Evolutionary conservation across 2,797 vertebrate genomes (phyloP), one percentile per base, ranked within the genome.

Genomic region (Steatocranus sp.): DNA sequence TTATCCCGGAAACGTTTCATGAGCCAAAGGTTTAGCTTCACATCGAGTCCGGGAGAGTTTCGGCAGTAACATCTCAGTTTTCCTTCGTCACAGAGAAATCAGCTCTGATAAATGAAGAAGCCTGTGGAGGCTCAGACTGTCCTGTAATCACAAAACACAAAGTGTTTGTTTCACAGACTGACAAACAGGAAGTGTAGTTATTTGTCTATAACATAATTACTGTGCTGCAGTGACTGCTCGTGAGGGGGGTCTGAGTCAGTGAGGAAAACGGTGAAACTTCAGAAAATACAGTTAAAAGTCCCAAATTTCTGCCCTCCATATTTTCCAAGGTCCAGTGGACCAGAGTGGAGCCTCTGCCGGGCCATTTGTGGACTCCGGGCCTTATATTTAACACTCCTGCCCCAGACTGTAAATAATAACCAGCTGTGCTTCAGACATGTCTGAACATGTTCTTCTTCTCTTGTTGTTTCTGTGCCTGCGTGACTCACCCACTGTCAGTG

Each of bases 401-500:
- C 61, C 0, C 12, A 66, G 34, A 38, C 11, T 23, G 61, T 66
- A 20, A 58, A 66, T 43, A 10, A 17, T 11, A 25, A 43, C 4
- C 38, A 23, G 66, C 14, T 11, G 66, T 46, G 41, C 15, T 30
- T 18, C 10, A 54, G 49, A 80, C 87, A 76, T 76, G 85, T 58
- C 79, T 75, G 53, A 20, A 63, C 89, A 7, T 70, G 80, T 34
- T 48, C 5, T 27, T 53, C 56, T 58, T 17, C n/a, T n/a, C n/a
- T n/a, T n/a, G n/a, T 20, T 2, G n/a, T 12, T 36, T 38, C 8
- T 70, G 63, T 11, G 23, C 38, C 38, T 43, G 15, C 12, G 63
- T 43, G 23, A 46, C 15, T 0, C 66, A 2, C 3, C 6, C 17
- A 1, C 34, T 38, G 11, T 23, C 32, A 4, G 15, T 23, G 61